Evolutionary conservation across 92 coral and sea anemone genomes (phyloP).

Genomic region (Paramuricea clavata): DNA sequence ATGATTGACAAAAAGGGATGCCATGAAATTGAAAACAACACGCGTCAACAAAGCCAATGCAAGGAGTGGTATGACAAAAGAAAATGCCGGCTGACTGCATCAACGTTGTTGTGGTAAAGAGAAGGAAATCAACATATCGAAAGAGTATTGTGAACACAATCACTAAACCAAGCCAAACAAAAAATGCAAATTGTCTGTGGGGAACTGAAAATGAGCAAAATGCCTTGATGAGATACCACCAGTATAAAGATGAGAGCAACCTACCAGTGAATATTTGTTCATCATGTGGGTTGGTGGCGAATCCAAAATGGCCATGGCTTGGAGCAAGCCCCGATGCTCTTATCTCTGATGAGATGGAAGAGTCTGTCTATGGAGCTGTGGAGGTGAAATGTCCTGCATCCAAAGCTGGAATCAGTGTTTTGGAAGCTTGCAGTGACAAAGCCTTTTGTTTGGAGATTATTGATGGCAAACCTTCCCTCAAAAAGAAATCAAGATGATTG

Average conservation of each 20-base stretch:
- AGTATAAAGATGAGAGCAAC: conserved; percentile 25
- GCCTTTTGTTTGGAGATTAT: conserved; percentile 44
- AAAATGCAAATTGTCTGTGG: conserved; percentile 37
- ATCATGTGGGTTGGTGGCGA: conserved; percentile 58
- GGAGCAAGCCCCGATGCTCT: conserved; percentile 66
- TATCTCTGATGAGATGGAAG: conserved; percentile 44
- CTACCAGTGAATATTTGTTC: conserved; percentile 28
- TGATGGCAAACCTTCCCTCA: conserved; percentile 55
- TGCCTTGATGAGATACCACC: conserved; percentile 24
- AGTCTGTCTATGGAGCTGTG: conserved; percentile 50
- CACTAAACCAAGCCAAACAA: conserved; percentile 37
- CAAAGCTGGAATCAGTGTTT: conserved; percentile 36
- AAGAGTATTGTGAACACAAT: conserved; percentile 34
- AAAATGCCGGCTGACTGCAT: conserved; percentile 32
- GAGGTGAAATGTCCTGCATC: no score
- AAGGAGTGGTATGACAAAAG: conserved; percentile 19
- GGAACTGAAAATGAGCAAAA: conserved; percentile 42
- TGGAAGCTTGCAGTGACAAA: conserved; percentile 40
- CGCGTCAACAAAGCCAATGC: conserved; percentile 24
- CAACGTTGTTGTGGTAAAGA: conserved; percentile 24
- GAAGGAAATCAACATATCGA: conserved; percentile 23
- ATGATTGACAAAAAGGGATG: conserved; percentile 14
- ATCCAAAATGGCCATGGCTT: conserved; percentile 64
- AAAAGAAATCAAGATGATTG: no score
- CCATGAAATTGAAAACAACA: conserved; percentile 26